Percentiles rank a stretch among this genome's conserved stretches.
phyloP scores from a whole-genome alignment of 2,888 invertebrate species.

The Hartigia nigra region DNA sequence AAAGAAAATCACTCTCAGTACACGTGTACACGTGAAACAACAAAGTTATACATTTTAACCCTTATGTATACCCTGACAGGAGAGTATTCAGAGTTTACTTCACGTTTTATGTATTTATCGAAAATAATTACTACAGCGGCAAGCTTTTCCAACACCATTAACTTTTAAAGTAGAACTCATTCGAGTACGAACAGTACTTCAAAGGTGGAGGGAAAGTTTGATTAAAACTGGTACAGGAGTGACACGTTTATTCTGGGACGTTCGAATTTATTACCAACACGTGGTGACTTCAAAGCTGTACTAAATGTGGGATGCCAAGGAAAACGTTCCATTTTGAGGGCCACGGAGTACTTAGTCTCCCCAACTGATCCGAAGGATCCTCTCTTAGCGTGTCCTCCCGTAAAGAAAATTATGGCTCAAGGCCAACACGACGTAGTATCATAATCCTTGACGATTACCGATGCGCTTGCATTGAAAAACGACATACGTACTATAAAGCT shows the following conservation, averaged over 20 bases:
- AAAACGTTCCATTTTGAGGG: not conserved
- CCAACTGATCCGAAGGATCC: not conserved
- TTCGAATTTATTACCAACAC: conserved; percentile 3
- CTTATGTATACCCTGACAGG: not conserved
- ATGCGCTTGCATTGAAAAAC: no score
- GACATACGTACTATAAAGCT: no score
- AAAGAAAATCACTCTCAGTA: not conserved
- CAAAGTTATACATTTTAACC: not conserved
- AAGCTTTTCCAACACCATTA: not conserved
- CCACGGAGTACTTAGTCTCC: not conserved
- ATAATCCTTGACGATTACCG: not conserved
- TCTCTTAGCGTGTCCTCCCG: not conserved
- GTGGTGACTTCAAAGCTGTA: conserved; percentile 5
- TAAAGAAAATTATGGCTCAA: not conserved
- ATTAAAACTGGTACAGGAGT: not conserved
- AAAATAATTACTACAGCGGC: not conserved
- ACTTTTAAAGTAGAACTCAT: not conserved
- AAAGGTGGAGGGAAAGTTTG: not conserved
- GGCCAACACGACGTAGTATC: not conserved
- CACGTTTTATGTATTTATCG: not conserved
- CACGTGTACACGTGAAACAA: not conserved
- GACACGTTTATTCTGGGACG: conserved; percentile 4
- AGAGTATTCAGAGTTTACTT: not conserved
- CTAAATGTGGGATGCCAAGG: not conserved
- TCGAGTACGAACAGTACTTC: not conserved